phyloP scores from a whole-genome alignment of 2,113 vertebrate species.

The Oncorhynchus gorbuscha region DNA sequence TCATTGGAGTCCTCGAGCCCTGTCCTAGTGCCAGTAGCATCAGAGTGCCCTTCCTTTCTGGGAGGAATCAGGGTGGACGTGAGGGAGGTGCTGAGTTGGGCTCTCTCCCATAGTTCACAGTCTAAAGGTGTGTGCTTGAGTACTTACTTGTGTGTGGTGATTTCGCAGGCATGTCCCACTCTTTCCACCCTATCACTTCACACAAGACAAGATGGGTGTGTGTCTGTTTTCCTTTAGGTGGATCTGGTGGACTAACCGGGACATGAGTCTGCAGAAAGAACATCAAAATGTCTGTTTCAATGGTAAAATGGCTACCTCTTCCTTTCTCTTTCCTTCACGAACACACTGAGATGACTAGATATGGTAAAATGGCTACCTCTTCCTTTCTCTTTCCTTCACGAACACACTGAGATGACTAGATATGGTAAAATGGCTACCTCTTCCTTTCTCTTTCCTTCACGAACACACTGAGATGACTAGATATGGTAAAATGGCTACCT shows the following conservation, averaged over 20 bases:
- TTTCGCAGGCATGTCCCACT: background rate
- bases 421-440: too few relatives aligned
- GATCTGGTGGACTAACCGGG: background rate
- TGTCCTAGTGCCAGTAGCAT: background rate
- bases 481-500: too few relatives aligned
- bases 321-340: too few relatives aligned
- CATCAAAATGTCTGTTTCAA: background rate
- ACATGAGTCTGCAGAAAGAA: background rate
- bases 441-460: too few relatives aligned
- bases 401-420: too few relatives aligned
- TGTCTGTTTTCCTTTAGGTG: conserved; percentile 20
- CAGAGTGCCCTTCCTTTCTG: conserved; percentile 11
- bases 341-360: too few relatives aligned
- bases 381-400: too few relatives aligned
- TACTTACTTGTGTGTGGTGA: background rate
- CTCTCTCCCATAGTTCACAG: background rate
- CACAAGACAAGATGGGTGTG: conserved; percentile 3
- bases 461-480: too few relatives aligned
- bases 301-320: too few relatives aligned
- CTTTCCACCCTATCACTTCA: background rate
- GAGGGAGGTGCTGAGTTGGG: conserved; percentile 4
- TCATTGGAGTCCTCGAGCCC: background rate
- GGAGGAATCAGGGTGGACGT: conserved; percentile 27
- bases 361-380: too few relatives aligned
- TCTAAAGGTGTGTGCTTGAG: background rate